phyloP scores from a whole-genome alignment of 2,888 invertebrate species.

The Folsomia manolachei region DNA sequence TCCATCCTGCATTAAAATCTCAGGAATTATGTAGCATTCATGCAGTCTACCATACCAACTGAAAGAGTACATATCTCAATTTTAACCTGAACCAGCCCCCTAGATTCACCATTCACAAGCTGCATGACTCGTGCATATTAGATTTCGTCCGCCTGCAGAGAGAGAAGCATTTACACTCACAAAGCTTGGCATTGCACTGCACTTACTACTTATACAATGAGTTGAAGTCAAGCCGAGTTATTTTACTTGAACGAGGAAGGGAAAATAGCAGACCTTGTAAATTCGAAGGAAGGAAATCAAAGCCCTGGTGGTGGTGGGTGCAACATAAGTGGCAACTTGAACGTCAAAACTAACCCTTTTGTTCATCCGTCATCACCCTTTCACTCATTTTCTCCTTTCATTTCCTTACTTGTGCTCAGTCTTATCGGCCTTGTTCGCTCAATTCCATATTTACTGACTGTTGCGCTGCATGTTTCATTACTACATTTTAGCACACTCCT shows the following conservation, averaged over 20 bases:
- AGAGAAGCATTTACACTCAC: not conserved
- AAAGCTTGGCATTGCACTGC: no score
- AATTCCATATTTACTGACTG: no score
- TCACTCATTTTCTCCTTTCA: not conserved
- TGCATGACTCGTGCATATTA: not conserved
- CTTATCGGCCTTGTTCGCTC: no score
- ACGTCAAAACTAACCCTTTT: slow-evolving; percentile 2
- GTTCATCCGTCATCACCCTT: slow-evolving; percentile 8
- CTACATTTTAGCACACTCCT: no score
- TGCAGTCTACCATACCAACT: not conserved
- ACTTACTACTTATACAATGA: no score
- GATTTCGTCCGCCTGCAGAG: no score
- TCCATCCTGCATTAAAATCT: not conserved
- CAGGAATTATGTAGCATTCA: no score
- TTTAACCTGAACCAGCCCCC: no score
- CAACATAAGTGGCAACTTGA: slow-evolving; percentile 3
- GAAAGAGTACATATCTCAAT: no score
- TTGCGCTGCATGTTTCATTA: no score
- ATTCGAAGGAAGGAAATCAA: not conserved
- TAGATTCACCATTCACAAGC: not conserved
- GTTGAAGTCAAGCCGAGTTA: no score
- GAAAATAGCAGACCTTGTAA: not conserved
- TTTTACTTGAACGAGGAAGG: not conserved
- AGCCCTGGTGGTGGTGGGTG: not conserved
- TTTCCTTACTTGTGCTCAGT: no score